phyloP scores from a whole-genome alignment of 2,797 vertebrate species.

The Gallinago nigripennis region DNA sequence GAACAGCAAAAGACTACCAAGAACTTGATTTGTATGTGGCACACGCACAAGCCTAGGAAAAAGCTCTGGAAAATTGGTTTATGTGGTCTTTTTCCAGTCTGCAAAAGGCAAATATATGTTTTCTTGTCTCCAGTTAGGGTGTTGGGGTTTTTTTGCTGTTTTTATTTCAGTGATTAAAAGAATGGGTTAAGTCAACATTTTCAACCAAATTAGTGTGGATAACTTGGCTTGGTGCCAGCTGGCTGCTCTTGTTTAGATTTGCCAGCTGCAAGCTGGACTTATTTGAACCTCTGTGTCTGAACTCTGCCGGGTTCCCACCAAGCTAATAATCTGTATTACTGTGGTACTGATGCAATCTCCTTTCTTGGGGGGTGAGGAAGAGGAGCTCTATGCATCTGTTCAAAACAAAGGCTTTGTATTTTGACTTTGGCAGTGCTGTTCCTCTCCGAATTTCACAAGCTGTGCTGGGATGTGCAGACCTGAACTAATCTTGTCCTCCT shows the following conservation, averaged over 20 bases:
- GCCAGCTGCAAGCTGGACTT: conserved; percentile 52
- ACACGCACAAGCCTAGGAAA: not conserved
- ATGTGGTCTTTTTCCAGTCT: not conserved
- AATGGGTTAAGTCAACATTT: conserved; percentile 28
- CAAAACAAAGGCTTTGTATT: not conserved
- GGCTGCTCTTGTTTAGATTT: conserved; percentile 31
- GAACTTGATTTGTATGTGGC: not conserved
- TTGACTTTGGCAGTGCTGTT: not conserved
- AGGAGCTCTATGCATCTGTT: not conserved
- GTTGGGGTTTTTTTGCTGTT: no score
- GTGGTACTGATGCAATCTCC: not conserved
- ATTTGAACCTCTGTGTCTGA: not conserved
- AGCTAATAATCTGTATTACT: not conserved
- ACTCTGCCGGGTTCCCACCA: not conserved
- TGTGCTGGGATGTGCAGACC: not conserved
- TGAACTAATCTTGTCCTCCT: not conserved
- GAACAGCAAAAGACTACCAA: not conserved
- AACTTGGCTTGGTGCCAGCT: conserved; percentile 34
- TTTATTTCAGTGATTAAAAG: not conserved
- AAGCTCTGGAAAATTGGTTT: conserved; percentile 32
- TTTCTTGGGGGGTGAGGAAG: not conserved
- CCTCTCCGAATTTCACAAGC: not conserved
- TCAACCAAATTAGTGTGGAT: not conserved
- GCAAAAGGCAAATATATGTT: not conserved
- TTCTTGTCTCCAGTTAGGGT: not conserved